Base-by-base conservation (phyloP, 2,797 vertebrate genomes). In the Eptatretus atami region DNA sequence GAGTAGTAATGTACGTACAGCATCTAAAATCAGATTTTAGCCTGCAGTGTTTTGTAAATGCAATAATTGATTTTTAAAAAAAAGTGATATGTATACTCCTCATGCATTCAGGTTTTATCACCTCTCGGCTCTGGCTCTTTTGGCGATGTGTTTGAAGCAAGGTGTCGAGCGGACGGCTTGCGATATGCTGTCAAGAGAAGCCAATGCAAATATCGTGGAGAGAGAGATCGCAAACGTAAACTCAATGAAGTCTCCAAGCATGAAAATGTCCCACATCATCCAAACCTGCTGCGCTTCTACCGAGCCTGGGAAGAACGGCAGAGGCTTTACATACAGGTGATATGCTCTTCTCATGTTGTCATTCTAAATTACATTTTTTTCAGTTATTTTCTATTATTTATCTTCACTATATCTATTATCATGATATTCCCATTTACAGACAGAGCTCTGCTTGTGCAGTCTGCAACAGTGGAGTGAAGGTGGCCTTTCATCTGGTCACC, bases 131-230 rank as follows among this genome's bases (percentile, higher is more conserved):
- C 76, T 1, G 85, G 85, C 63, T 88, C 82, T 2, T 88, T 82
- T 1, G 84, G 84, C n/a, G 82, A 86, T 66, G 84, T 88, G 15
- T 86, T 80, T 70, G 84, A 86, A 81, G 84, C 84, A 12, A 74
- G 79, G 67, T 81, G 76, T 67, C 76, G 75, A 14, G 69, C 73
- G 31, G 80, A 92, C 0, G 77, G 81, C 2, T 66, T 19, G 1
- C 71, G 79, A 24, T 88, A 88, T 15, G 85, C 85, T 0, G 75
- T 92, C 19, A 92, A 87, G 68, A 78, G 84, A 9, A 82, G 81
- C 1, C 74, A 78, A 67, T 77, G 80, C 3, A 83, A 79, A 3
- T 88, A 83, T 70, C 78, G 83, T 31, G 80, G 84, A 3, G 76
- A 77, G 64, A 69, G 69, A 6, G 85, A 92, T 66, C 75, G 83